These are phyloP conservation scores for Dendrolimus houi DNA, from an alignment of 2,888 invertebrate species.

Conservation along the genomic window DNA sequence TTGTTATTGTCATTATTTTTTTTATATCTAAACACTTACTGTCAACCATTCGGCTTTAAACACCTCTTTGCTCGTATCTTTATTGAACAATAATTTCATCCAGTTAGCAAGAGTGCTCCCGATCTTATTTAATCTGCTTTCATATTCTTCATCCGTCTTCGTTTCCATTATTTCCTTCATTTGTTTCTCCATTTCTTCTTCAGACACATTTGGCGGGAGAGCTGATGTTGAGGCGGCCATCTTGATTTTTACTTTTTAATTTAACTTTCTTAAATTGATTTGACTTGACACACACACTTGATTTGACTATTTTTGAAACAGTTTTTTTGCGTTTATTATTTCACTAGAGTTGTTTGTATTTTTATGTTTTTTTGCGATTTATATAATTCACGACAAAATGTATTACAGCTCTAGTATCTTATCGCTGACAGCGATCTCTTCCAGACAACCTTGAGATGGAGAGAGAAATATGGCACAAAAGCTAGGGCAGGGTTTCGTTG, in stretches of 20 bases:
- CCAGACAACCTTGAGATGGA: too few relatives aligned
- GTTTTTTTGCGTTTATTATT: too few relatives aligned
- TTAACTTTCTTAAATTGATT: too few relatives aligned
- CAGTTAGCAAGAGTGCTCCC: slow-evolving; percentile 43
- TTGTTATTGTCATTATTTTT: too few relatives aligned
- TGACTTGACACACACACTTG: neutral
- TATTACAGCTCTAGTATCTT: too few relatives aligned
- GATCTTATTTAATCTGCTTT: slow-evolving; percentile 32
- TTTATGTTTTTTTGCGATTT: too few relatives aligned
- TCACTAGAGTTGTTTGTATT: too few relatives aligned
- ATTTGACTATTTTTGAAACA: too few relatives aligned
- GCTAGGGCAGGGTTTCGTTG: too few relatives aligned
- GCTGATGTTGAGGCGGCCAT: slow-evolving; percentile 1
- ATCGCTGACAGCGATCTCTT: too few relatives aligned
- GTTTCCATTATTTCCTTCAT: slow-evolving; percentile 36
- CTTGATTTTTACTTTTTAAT: neutral
- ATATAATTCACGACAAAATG: too few relatives aligned
- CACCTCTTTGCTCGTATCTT: slow-evolving; percentile 26
- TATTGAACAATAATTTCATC: slow-evolving; percentile 58
- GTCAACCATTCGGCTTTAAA: slow-evolving; percentile 56
- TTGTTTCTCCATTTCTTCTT: slow-evolving; percentile 39
- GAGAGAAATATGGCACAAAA: too few relatives aligned
- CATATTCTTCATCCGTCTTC: slow-evolving; percentile 41
- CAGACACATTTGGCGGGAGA: slow-evolving; percentile 12
- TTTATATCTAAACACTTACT: slow-evolving; percentile 31